Evolutionary conservation across 2,113 vertebrate genomes (phyloP).

Genomic region (Halcyon senegalensis): DNA sequence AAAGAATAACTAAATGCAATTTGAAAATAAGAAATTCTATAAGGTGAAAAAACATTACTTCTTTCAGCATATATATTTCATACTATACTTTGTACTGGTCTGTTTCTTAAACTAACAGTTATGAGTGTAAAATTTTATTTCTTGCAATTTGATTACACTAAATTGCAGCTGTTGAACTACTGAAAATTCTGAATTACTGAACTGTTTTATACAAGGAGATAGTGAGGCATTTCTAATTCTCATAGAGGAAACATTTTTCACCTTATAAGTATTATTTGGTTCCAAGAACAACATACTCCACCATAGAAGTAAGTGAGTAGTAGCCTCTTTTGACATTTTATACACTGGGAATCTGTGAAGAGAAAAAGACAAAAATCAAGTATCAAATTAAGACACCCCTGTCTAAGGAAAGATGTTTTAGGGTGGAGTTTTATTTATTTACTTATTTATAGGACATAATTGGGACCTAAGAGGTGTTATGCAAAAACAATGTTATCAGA

Average conservation of each 20-base stretch:
- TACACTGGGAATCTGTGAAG: not conserved
- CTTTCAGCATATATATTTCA: not conserved
- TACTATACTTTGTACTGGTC: not conserved
- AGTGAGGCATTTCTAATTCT: not conserved
- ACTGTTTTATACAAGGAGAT: not conserved
- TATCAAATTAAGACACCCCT: not conserved
- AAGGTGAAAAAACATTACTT: not conserved
- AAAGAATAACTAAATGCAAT: not conserved
- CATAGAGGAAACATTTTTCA: not conserved
- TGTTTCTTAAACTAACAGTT: not conserved
- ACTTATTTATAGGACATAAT: not conserved
- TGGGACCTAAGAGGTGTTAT: not conserved
- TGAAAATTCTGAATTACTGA: not conserved
- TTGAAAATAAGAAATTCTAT: not conserved
- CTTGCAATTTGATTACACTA: not conserved
- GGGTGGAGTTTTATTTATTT: not conserved
- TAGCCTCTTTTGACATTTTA: not conserved
- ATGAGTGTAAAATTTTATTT: not conserved
- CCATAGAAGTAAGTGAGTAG: not conserved
- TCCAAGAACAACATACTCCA: rapidly evolving
- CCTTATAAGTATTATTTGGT: not conserved
- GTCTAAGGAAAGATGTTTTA: not conserved
- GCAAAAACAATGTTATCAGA: rapidly evolving
- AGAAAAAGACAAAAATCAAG: not conserved
- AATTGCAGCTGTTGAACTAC: not conserved